Percentiles rank a stretch among this genome's conserved stretches.
Conservation (phyloP, 1,140 invertebrate genomes). For the Kradibia gibbosae region DNA sequence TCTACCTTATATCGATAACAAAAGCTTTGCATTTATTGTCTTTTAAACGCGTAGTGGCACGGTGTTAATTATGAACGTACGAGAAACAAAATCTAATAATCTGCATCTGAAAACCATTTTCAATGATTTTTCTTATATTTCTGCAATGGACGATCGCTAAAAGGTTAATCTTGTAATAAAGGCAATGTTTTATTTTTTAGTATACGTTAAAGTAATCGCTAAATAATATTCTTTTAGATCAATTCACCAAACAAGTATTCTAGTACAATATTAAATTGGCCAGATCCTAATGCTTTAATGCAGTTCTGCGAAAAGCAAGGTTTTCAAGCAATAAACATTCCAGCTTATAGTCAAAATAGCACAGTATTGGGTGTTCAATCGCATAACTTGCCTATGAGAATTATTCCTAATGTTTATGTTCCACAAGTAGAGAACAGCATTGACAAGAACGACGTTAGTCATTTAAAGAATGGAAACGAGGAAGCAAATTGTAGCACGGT, state of each 20-base stretch:
- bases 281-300: slow-evolving; percentile 65
- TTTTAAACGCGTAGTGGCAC: no score
- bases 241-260: slow-evolving; percentile 65
- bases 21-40: no score
- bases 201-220: no score
- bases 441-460: slow-evolving; percentile 56
- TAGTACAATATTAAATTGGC: slow-evolving; percentile 64
- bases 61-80: no score
- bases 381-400: slow-evolving; percentile 63
- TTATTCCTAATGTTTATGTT: slow-evolving; percentile 65
- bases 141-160: no score
- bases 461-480: slow-evolving; percentile 54
- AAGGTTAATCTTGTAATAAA: no score
- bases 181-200: no score
- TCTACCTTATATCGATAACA: no score
- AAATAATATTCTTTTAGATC: slow-evolving; percentile 55
- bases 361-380: slow-evolving; percentile 62
- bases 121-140: no score
- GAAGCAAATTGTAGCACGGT: slow-evolving; percentile 46
- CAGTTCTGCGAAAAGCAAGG: slow-evolving; percentile 68
- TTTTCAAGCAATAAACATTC: slow-evolving; percentile 68
- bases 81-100: no score
- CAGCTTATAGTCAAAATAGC: slow-evolving; percentile 62
- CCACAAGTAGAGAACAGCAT: slow-evolving; percentile 56
- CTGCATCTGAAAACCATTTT: no score